phyloP scores from a whole-genome alignment of 2,113 vertebrate species.

The Cichladusa arquata region DNA sequence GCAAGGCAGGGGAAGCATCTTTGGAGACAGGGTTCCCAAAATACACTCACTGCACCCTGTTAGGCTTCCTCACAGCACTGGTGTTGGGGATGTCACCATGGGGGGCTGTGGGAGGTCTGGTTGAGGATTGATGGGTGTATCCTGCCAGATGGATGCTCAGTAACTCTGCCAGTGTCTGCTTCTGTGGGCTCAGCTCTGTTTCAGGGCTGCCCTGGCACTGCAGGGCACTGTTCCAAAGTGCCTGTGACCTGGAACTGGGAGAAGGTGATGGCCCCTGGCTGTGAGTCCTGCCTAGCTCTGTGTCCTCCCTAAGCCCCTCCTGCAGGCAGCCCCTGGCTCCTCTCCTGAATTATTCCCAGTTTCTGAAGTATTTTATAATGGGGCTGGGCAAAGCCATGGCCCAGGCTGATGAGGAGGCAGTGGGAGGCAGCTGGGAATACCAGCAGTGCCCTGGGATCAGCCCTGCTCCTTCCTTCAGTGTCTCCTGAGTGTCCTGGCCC shows the following conservation, averaged over 20 bases:
- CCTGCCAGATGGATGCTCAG: neutral
- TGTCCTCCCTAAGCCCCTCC: neutral
- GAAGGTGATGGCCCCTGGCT: neutral
- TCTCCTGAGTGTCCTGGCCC: rapidly evolving
- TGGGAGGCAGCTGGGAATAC: rapidly evolving
- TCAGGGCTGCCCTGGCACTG: neutral
- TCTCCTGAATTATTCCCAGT: neutral
- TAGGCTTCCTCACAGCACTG: rapidly evolving
- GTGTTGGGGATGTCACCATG: neutral
- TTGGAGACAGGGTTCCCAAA: neutral
- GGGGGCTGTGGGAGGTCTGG: neutral
- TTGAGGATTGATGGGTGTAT: neutral
- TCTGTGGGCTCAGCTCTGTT: neutral
- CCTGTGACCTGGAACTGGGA: neutral
- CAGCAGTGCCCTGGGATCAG: neutral
- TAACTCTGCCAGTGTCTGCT: neutral
- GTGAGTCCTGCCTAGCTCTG: neutral
- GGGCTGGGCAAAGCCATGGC: neutral
- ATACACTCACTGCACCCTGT: rapidly evolving
- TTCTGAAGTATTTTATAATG: neutral
- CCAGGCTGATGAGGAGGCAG: neutral
- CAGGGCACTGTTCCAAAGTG: neutral
- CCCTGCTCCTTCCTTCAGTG: neutral
- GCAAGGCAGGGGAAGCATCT: neutral
- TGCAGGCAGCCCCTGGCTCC: neutral